Conservation (phyloP, 1,140 invertebrate species). For the Mactra quadrangularis region DNA sequence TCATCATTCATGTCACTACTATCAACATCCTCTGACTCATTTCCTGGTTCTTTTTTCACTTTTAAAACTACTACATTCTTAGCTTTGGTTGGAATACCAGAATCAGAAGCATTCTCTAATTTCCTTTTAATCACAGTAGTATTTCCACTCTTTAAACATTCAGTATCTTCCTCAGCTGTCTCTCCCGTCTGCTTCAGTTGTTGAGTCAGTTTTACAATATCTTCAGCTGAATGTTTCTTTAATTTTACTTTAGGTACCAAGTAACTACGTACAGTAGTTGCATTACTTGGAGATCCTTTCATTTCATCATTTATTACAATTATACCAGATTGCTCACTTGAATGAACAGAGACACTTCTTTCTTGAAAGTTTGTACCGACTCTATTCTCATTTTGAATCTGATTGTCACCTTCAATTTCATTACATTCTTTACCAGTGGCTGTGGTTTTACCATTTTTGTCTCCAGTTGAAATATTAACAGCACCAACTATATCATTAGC, state of each 20-base stretch:
- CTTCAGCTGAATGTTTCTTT: conserved; percentile 18
- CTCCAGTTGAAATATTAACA: no score
- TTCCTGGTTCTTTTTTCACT: background rate
- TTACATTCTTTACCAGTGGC: background rate
- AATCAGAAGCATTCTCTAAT: no score
- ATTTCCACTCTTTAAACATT: no score
- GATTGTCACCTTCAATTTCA: background rate
- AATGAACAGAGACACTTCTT: background rate
- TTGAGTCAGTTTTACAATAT: conserved; percentile 8
- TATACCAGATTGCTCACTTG: background rate
- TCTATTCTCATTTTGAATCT: background rate
- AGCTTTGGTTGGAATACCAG: no score
- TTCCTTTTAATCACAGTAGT: no score
- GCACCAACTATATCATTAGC: conserved; percentile 11
- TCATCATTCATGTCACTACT: background rate
- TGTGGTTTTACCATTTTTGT: background rate
- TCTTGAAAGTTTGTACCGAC: background rate
- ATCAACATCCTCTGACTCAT: background rate
- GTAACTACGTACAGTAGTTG: background rate
- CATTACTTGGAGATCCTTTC: no score
- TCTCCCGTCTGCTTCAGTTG: background rate
- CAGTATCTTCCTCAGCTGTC: background rate
- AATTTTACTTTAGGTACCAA: conserved; percentile 18
- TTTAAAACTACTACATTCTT: background rate
- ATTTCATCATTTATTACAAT: no score